Percentiles rank a stretch among this genome's conserved stretches.
Evolutionary conservation across 2,113 vertebrate species (phyloP).

Genomic region (Alosa alosa): DNA sequence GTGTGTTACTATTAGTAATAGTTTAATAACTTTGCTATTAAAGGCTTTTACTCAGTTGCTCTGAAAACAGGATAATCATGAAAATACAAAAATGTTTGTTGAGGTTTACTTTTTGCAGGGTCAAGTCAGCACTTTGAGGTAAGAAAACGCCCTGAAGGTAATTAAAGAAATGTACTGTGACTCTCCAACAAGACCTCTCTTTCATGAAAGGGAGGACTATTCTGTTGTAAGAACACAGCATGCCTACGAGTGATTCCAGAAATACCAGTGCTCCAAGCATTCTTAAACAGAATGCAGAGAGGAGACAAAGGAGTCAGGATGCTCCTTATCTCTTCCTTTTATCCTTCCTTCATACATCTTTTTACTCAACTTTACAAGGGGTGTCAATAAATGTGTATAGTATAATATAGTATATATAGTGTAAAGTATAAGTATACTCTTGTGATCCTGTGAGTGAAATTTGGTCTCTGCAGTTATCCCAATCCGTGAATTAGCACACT

Average conservation of each 20-base stretch:
- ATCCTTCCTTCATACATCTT: too few species aligned
- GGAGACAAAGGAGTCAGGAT: not conserved
- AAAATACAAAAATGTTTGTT: conserved; percentile 1
- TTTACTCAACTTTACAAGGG: too few species aligned
- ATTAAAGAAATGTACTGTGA: not conserved
- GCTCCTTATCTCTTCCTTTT: too few species aligned
- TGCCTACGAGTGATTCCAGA: conserved; percentile 15
- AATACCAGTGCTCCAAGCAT: conserved; percentile 16
- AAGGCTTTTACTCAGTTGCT: too few species aligned
- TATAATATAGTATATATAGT: too few species aligned
- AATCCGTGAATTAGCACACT: too few species aligned
- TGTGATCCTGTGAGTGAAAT: too few species aligned
- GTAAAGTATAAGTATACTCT: too few species aligned
- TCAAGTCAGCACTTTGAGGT: not conserved
- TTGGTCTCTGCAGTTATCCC: too few species aligned
- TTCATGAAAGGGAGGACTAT: not conserved
- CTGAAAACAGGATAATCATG: not conserved
- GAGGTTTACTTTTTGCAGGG: not conserved
- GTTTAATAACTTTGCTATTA: too few species aligned
- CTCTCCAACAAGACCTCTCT: not conserved
- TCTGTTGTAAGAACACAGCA: conserved; percentile 9
- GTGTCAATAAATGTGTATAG: too few species aligned
- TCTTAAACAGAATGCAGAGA: not conserved
- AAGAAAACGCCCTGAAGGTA: not conserved
- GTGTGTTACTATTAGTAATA: not conserved